Evolutionary conservation across 2,797 vertebrate species (phyloP), one percentile per base, ranked within the genome.

Genomic region (Tapera naevia): DNA sequence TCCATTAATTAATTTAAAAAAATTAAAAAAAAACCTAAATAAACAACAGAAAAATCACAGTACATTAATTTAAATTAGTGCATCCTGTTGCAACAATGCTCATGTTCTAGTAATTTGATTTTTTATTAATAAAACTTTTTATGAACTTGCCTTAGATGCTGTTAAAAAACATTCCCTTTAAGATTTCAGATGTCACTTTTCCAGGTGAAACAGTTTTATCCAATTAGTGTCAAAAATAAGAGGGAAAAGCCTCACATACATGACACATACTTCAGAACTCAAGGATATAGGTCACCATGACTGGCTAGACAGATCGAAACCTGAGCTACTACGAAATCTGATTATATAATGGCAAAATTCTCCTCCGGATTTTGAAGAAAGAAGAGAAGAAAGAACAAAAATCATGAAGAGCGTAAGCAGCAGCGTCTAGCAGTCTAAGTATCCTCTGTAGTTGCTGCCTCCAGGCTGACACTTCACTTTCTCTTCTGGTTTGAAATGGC

Each of bases 171-270:
- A 28, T 30, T 48, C 13, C 25, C 27, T 80, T 70, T 19, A 73
- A 80, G 74, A 76, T 41, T 8, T 60, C 60, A 76, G 37, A 41
- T 69, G 37, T 28, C 35, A 32, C 35, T 82, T 86, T 62, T 33
- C 60, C 14, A 54, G 25, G 30, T 57, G 14, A 84, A 78, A 39
- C 74, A 78, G 24, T 89, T 96, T 89, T 84, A 60, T 89, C 75
- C 86, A 91, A 88, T 93, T 91, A 85, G 21, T 67, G 46, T 86
- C 41, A 88, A 86, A 94, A 92, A 41, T 35, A 33, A 82, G 43
- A 76, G 37, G 35, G 62, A 80, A 80, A 91, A 86, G 19, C 7
- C 89, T 41, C 53, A 81, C 43, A 75, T 35, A 39, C 19, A 23
- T 32, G 60, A 69, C 15, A 37, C 13, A 22, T 37, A 48, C 48